Conservation (phyloP, 1,140 invertebrate species). For the Heliconius eleuchia region DNA sequence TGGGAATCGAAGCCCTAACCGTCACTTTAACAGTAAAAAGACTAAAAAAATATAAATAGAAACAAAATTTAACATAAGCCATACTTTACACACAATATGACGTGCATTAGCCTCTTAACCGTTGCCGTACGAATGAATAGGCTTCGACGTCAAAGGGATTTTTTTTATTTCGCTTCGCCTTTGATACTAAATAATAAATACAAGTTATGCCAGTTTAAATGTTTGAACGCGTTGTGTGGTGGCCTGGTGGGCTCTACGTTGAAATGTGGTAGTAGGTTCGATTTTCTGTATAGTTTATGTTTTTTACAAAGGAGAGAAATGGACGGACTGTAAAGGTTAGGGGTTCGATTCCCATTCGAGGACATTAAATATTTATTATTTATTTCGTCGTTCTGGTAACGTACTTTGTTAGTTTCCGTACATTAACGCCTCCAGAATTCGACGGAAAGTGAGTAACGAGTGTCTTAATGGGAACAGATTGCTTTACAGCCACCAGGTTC, state of each 20-base stretch:
- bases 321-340: too few relatives aligned
- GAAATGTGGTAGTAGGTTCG: not conserved
- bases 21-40: not conserved
- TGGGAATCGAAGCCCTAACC: not conserved
- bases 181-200: constrained; percentile 29
- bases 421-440: too few relatives aligned
- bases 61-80: not conserved
- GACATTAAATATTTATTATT: too few relatives aligned
- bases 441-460: too few relatives aligned
- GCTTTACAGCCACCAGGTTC: too few relatives aligned
- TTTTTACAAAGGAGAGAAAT: too few relatives aligned
- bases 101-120: constrained; percentile 42
- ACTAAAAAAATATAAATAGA: not conserved
- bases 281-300: not conserved
- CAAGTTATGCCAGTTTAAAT: not conserved
- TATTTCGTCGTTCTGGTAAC: too few relatives aligned
- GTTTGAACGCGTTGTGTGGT: not conserved
- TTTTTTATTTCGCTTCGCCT: constrained; percentile 37
- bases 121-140: constrained; percentile 37
- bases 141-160: constrained; percentile 36
- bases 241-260: not conserved
- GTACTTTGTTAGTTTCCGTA: too few relatives aligned
- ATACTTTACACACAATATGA: constrained; percentile 16
- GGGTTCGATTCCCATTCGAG: too few relatives aligned
- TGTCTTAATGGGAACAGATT: too few relatives aligned